Percentiles rank a stretch among this genome's conserved stretches.
phyloP scores from a whole-genome alignment of 2,888 invertebrate genomes.

The Orthosia gothica region DNA sequence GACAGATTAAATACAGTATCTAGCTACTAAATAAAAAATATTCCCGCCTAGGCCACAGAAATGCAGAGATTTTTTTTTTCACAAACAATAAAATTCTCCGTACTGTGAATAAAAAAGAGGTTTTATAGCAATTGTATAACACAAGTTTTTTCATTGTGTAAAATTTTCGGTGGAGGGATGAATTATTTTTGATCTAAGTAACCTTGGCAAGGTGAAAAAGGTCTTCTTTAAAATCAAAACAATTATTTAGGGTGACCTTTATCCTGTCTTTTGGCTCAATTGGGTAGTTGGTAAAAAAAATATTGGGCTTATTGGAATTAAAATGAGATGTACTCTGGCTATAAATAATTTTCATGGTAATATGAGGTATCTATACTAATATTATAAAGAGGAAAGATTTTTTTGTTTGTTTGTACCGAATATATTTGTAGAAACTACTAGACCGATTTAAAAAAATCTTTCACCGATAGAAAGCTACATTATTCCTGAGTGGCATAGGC shows the following conservation, averaged over 20 bases:
- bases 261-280: background rate
- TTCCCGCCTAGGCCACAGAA: slow-evolving; percentile 5
- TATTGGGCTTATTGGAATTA: too few species aligned
- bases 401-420: too few species aligned
- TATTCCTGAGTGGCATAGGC: too few species aligned
- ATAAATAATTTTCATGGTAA: too few species aligned
- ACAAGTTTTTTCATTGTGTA: background rate
- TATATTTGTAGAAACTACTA: too few species aligned
- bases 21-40: slow-evolving; percentile 24
- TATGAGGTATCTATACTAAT: too few species aligned
- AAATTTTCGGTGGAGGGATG: background rate
- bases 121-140: slow-evolving; percentile 14
- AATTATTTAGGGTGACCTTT: background rate
- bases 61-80: background rate
- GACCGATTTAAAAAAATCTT: too few species aligned
- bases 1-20: slow-evolving; percentile 5
- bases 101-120: background rate
- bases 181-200: background rate
- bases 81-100: slow-evolving; percentile 16
- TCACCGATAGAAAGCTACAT: too few species aligned
- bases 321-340: too few species aligned
- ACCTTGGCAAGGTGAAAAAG: slow-evolving; percentile 9
- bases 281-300: too few species aligned
- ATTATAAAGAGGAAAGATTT: too few species aligned
- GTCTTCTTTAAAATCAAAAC: background rate